Conservation (phyloP, 2,113 vertebrate genomes). For the Oryzias melastigma region DNA sequence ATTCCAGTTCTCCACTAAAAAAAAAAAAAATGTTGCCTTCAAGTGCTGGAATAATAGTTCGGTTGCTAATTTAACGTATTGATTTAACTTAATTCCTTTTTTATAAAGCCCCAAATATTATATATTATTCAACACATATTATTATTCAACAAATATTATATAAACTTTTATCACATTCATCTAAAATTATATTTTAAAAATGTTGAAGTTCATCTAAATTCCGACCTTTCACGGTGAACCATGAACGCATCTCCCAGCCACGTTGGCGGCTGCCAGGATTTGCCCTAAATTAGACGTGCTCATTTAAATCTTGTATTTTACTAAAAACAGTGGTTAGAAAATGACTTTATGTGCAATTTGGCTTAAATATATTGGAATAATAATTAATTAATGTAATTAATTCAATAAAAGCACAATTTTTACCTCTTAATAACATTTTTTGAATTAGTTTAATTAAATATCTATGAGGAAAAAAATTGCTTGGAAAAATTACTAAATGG, state of each 20-base stretch:
- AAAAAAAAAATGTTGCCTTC: conserved; percentile 29
- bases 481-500: too few species aligned
- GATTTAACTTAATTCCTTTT: background rate
- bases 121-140: background rate
- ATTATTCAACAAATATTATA: too few species aligned
- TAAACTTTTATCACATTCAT: too few species aligned
- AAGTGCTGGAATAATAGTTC: accelerated
- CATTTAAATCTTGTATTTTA: too few species aligned
- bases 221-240: background rate
- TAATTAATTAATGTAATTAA: too few species aligned
- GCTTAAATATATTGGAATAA: background rate
- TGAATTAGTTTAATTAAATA: too few species aligned
- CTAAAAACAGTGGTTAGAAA: too few species aligned
- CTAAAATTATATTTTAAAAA: background rate
- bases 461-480: too few species aligned
- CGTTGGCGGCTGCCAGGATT: conserved; percentile 58
- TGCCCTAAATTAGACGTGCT: background rate
- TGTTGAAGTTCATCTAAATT: background rate
- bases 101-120: background rate
- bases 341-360: background rate
- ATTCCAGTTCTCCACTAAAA: background rate
- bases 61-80: background rate
- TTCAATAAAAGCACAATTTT: too few species aligned
- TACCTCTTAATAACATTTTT: too few species aligned
- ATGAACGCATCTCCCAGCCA: conserved; percentile 52